These are phyloP conservation scores for Nycticorax nycticorax DNA, from an alignment of 2,113 vertebrate species.

Conservation along the genomic window DNA sequence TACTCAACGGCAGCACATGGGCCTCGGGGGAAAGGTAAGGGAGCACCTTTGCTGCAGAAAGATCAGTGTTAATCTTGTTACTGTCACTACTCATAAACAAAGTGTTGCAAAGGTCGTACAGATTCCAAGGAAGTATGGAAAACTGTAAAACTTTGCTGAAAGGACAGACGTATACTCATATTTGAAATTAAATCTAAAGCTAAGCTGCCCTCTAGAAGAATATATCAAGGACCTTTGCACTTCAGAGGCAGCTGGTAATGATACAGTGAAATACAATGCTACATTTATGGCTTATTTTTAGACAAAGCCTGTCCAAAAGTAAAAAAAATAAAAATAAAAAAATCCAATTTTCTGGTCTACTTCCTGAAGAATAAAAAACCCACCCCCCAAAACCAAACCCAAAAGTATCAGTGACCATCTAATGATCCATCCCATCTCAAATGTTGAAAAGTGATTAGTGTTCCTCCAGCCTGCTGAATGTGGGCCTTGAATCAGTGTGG, in stretches of 20 bases:
- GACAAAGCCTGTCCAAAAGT: not conserved
- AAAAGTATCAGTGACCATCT: not conserved
- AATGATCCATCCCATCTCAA: not conserved
- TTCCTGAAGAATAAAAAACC: not conserved
- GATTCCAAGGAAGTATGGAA: not conserved
- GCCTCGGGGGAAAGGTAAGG: not conserved
- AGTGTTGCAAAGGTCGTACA: not conserved
- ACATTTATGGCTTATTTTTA: not conserved
- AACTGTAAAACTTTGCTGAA: constrained; percentile 7
- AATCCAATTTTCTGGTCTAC: not conserved
- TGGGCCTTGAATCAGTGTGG: not conserved
- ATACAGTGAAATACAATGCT: not conserved
- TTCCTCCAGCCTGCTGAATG: not conserved
- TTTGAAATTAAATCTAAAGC: constrained; percentile 33
- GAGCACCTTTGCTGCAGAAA: not conserved
- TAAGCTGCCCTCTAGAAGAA: not conserved
- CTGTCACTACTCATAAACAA: not conserved
- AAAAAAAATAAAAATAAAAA: not conserved
- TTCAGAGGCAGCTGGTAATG: not conserved
- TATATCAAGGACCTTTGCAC: not conserved
- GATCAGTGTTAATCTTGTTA: constrained; percentile 12
- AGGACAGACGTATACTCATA: not conserved
- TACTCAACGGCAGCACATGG: not conserved
- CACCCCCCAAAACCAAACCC: not conserved
- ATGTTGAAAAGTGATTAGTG: not conserved